Conservation (phyloP, 1,140 invertebrate genomes). For the Ostrea edulis region DNA sequence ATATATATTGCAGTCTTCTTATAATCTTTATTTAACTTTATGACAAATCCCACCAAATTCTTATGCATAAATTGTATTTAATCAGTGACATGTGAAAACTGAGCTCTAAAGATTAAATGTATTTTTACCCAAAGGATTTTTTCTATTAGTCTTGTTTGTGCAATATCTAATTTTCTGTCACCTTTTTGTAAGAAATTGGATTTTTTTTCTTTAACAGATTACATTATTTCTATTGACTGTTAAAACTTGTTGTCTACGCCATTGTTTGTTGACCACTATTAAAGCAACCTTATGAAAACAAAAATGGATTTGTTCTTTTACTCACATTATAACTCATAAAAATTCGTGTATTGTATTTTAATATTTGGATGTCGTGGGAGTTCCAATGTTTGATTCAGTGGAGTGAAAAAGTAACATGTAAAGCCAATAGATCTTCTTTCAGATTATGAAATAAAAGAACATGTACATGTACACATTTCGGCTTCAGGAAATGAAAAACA, state of each 20-base stretch:
- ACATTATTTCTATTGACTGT: slow-evolving; percentile 16
- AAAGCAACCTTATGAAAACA: slow-evolving; percentile 24
- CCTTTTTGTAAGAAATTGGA: background rate
- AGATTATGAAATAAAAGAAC: too few relatives aligned
- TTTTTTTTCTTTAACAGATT: background rate
- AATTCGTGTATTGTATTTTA: too few relatives aligned
- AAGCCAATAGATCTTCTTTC: too few relatives aligned
- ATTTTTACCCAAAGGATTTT: background rate
- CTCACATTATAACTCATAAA: background rate
- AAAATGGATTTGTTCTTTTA: background rate
- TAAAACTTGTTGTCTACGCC: slow-evolving; percentile 28
- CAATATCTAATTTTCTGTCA: background rate
- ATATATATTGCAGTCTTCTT: too few relatives aligned
- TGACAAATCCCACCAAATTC: background rate
- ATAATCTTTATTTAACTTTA: background rate
- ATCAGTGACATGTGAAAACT: background rate
- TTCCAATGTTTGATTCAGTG: too few relatives aligned
- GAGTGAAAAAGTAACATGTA: too few relatives aligned
- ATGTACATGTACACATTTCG: too few relatives aligned
- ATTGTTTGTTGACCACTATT: slow-evolving; percentile 33
- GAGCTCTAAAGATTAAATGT: background rate
- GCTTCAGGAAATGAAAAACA: too few relatives aligned
- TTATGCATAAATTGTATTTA: background rate
- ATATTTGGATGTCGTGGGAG: too few relatives aligned
- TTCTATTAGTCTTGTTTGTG: background rate